Percentiles rank a stretch among this genome's conserved stretches.
Evolutionary conservation across 2,113 vertebrate species (phyloP).

Genomic region (Nettapus auritus): DNA sequence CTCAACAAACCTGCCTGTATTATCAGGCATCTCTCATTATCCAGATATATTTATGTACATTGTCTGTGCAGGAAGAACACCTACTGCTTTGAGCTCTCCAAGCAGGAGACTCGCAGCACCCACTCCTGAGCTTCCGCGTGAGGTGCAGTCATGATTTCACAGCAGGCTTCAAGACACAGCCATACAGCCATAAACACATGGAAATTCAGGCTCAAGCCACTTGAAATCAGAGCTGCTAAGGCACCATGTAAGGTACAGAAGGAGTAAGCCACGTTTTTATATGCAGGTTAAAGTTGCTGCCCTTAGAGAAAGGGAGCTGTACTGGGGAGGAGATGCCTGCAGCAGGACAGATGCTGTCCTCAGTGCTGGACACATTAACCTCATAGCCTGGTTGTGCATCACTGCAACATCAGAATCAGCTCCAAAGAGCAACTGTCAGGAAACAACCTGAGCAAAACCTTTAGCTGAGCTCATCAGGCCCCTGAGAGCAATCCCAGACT

Average conservation of each 20-base stretch:
- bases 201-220: neutral
- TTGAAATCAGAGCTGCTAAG: neutral
- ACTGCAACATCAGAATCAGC: neutral
- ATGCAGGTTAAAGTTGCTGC: neutral
- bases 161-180: neutral
- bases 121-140: neutral
- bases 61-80: neutral
- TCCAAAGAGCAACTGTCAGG: neutral
- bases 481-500: neutral
- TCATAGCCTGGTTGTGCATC: neutral
- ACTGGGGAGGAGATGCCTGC: neutral
- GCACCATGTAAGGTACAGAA: accelerated
- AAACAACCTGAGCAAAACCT: neutral
- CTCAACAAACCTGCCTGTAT: neutral
- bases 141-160: neutral
- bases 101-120: neutral
- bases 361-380: accelerated
- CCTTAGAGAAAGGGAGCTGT: neutral
- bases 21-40: neutral
- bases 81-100: neutral
- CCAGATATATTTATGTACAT: neutral
- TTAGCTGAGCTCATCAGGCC: neutral
- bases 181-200: neutral
- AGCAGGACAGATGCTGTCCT: neutral
- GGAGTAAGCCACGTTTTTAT: neutral